Percentiles rank a stretch among this genome's conserved stretches.
Evolutionary conservation across 2,888 invertebrate species (phyloP).

Genomic region (Pristionchus exspectatus): DNA sequence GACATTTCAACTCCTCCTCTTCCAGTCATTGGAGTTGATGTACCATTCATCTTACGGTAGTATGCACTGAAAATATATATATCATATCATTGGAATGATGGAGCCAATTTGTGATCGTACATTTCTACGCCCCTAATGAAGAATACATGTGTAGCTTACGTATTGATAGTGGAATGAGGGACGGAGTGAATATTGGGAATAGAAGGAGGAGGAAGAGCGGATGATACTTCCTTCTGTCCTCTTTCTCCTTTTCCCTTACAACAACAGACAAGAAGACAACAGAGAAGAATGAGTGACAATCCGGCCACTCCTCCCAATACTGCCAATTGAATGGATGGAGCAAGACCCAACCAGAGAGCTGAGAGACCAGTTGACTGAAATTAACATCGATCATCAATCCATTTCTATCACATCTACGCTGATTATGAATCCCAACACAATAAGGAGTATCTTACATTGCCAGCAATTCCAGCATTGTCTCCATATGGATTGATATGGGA

Average conservation of each 20-base stretch:
- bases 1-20: slow-evolving; percentile 78
- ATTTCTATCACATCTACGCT: not conserved
- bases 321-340: slow-evolving; percentile 70
- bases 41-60: slow-evolving; percentile 89
- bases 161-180: slow-evolving; percentile 61
- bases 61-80: slow-evolving; percentile 66
- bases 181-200: slow-evolving; percentile 57
- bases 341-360: slow-evolving; percentile 71
- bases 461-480: slow-evolving; percentile 1
- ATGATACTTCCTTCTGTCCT: slow-evolving; percentile 56
- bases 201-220: slow-evolving; percentile 33
- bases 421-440: not conserved
- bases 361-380: slow-evolving; percentile 55
- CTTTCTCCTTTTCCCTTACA: slow-evolving; percentile 68
- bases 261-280: slow-evolving; percentile 74
- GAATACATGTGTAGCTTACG: not conserved
- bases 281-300: slow-evolving; percentile 69
- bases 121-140: not conserved
- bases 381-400: not conserved
- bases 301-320: slow-evolving; percentile 71
- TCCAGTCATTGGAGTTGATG: slow-evolving; percentile 65
- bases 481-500: slow-evolving; percentile 50
- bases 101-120: not conserved
- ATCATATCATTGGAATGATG: not conserved
- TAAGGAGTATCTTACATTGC: not conserved